Evolutionary conservation across 2,113 vertebrate genomes (phyloP), one percentile per base, ranked within the genome.

Genomic region (Alethe diademata): DNA sequence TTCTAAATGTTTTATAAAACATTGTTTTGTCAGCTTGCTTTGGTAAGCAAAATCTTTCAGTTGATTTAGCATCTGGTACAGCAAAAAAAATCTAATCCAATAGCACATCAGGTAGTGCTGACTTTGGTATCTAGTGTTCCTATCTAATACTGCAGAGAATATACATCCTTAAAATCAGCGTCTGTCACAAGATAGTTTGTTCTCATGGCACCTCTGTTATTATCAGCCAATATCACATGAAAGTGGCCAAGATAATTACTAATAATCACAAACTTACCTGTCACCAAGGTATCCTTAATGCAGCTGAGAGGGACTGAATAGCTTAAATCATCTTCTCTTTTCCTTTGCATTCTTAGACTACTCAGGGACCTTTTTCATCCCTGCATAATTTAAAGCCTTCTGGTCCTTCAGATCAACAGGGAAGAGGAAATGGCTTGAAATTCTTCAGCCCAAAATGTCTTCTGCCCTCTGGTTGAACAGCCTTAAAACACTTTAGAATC

Each of bases 1-100:
- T 75, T 86, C 73, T 62, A 69, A 88, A 36, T 78, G 76, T 70
- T 95, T 97, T 95, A 71, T 76, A 81, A 94, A 88, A 48, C 13
- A 24, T 79, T 83, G 42, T 48, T 97, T 93, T 93, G 48, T 58
- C 92, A 86, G 75, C 42, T 73, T 78, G 40, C 50, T 57, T 61
- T 70, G n/a, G 65, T 78, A 88, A 82, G 84, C 67, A 89, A 93
- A 91, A 78, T 81, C 42, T 93, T 78, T 72, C 36, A 3, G 19
- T 9, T 35, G 57, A 76, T 83, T 81, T 58, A 74, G 45, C 65
- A 58, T 78, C 67, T 87, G 38, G 53, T 72, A 53, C 13, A 72
- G 42, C 26, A 65, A 64, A 65, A 87, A 83, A 64, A 14, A 0
- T 35, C 29, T 14, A 73, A 50, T 38, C 20, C 54, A 89, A 84